Evolutionary conservation across 2,113 vertebrate species (phyloP).

Genomic region (Limnothrissa miodon): DNA sequence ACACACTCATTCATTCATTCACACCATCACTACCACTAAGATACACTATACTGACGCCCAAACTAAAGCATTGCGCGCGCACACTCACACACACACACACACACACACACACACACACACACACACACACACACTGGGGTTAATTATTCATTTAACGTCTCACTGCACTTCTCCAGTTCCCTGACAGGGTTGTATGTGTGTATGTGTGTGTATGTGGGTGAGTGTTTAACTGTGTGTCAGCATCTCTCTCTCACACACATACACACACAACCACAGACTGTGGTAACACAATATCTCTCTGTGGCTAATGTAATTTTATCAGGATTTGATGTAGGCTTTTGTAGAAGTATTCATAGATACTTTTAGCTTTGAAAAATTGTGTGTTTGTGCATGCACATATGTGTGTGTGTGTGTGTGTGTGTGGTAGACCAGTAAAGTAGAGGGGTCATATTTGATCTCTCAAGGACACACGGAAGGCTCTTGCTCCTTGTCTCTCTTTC

Average conservation of each 20-base stretch:
- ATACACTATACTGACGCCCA: not conserved
- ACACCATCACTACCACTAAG: not conserved
- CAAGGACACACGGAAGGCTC: not conserved
- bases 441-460: slow-evolving; percentile 12
- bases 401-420: slow-evolving; percentile 4
- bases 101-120: not conserved
- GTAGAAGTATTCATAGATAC: not conserved
- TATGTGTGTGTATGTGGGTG: slow-evolving; percentile 6
- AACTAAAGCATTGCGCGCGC: not conserved
- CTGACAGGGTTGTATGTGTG: slow-evolving; percentile 18
- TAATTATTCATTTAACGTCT: slow-evolving; percentile 37
- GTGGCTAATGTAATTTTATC: not conserved
- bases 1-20: not conserved
- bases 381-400: slow-evolving; percentile 21
- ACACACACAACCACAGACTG: not conserved
- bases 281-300: not conserved
- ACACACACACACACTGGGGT: slow-evolving; percentile 17
- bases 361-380: not conserved
- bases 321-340: not conserved
- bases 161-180: slow-evolving; percentile 27
- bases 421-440: not conserved
- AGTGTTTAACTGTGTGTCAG: slow-evolving; percentile 9
- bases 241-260: slow-evolving; percentile 1
- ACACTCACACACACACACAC: slow-evolving; percentile 7
- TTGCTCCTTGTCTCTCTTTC: not conserved